These are phyloP conservation scores for Rattus norvegicus DNA, from an alignment of 2,113 vertebrate species.

Conservation along the genomic window DNA sequence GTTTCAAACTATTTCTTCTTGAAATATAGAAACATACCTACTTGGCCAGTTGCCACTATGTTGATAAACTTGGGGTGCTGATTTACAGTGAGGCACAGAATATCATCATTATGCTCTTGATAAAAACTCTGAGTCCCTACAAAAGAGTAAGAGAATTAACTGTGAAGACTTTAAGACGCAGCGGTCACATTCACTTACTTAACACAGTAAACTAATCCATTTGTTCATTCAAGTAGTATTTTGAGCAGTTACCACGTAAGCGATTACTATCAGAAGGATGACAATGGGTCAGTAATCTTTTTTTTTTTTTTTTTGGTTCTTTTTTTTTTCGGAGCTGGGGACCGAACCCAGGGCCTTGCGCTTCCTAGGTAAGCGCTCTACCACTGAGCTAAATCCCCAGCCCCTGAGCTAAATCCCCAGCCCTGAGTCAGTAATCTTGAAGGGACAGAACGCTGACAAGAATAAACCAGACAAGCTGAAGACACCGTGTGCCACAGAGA, in stretches of 20 bases:
- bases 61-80: conserved; percentile 99
- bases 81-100: conserved; percentile 99
- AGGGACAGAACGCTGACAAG: neutral
- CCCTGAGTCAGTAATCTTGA: conserved; percentile 13
- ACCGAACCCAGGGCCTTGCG: too few species aligned
- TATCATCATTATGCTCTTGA: conserved; percentile 98
- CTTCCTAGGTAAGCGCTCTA: too few species aligned
- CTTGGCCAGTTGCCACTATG: conserved; percentile 99
- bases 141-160: conserved; percentile 71
- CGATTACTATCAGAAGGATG: neutral
- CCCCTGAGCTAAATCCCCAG: too few species aligned
- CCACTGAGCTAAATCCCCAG: too few species aligned
- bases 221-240: conserved; percentile 18
- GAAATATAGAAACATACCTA: conserved; percentile 97
- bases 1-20: conserved; percentile 75
- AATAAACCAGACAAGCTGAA: neutral
- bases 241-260: neutral
- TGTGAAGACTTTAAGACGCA: conserved; percentile 29
- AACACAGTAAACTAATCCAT: neutral
- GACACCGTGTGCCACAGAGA: neutral
- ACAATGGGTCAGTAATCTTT: neutral
- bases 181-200: conserved; percentile 20
- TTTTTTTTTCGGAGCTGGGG: too few species aligned
- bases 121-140: conserved; percentile 98
- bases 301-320: too few species aligned